Evolutionary conservation across 2,888 invertebrate genomes (phyloP).

Genomic region (Lumbricus terrestris): DNA sequence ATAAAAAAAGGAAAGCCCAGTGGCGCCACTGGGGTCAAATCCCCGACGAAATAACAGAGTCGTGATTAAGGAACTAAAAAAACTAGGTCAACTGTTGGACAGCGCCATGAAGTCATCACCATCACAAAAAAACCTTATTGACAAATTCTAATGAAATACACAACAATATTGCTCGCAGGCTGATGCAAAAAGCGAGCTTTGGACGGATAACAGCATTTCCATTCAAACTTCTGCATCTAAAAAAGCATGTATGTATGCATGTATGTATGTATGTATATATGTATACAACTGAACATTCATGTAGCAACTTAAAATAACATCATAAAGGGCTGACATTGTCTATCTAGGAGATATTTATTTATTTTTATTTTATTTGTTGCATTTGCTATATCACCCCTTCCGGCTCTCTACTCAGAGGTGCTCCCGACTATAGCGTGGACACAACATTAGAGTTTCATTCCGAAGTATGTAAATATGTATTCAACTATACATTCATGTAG

Average conservation of each 20-base stretch:
- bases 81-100: not conserved
- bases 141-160: not conserved
- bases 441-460: no score
- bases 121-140: not conserved
- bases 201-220: not conserved
- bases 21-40: not conserved
- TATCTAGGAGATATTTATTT: no score
- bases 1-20: not conserved
- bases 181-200: not conserved
- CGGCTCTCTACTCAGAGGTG: no score
- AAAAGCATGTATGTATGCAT: slow-evolving; percentile 19
- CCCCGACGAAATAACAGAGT: not conserved
- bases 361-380: no score
- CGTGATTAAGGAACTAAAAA: not conserved
- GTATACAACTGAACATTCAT: slow-evolving; percentile 17
- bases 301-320: not conserved
- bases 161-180: not conserved
- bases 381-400: no score
- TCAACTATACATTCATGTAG: slow-evolving; percentile 9
- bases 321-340: not conserved
- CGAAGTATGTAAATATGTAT: slow-evolving; percentile 28
- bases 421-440: no score
- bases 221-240: not conserved
- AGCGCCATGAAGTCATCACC: not conserved
- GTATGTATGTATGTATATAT: slow-evolving; percentile 28